Evolutionary conservation across 2,113 vertebrate genomes (phyloP).

Genomic region (Platycercus adscitus): DNA sequence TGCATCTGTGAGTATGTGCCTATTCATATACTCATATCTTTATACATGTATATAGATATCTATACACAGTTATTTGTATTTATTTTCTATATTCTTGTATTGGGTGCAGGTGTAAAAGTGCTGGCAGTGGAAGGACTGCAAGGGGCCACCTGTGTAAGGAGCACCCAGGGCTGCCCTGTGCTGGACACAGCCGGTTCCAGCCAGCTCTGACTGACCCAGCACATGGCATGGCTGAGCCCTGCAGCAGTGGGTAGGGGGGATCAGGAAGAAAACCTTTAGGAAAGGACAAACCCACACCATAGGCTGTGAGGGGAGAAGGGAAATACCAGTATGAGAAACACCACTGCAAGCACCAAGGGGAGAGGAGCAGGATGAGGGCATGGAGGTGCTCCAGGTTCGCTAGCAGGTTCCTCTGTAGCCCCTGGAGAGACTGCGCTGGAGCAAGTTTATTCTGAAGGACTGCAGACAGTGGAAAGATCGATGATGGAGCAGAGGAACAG

Average conservation of each 20-base stretch:
- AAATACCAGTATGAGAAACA: not conserved
- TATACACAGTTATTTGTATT: not conserved
- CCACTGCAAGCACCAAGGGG: fast-evolving
- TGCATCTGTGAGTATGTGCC: not conserved
- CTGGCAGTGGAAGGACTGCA: not conserved
- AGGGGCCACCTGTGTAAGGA: not conserved
- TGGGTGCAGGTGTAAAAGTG: too few species aligned
- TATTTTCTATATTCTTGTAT: not conserved
- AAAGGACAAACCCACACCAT: not conserved
- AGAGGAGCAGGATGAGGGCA: not conserved
- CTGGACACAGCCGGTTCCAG: not conserved
- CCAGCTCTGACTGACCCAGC: not conserved
- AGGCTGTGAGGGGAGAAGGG: not conserved
- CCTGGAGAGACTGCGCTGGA: not conserved
- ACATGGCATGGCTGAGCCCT: not conserved
- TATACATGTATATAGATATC: not conserved
- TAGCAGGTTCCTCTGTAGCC: not conserved
- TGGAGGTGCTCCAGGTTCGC: not conserved
- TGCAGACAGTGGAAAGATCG: not conserved
- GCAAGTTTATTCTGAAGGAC: not conserved
- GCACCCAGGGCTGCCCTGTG: fast-evolving
- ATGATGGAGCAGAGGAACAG: not conserved
- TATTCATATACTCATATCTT: not conserved
- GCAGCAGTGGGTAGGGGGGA: fast-evolving
- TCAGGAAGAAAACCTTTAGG: not conserved